Evolutionary conservation across 2,113 vertebrate genomes (phyloP).

Genomic region (Thalassoma bifasciatum): DNA sequence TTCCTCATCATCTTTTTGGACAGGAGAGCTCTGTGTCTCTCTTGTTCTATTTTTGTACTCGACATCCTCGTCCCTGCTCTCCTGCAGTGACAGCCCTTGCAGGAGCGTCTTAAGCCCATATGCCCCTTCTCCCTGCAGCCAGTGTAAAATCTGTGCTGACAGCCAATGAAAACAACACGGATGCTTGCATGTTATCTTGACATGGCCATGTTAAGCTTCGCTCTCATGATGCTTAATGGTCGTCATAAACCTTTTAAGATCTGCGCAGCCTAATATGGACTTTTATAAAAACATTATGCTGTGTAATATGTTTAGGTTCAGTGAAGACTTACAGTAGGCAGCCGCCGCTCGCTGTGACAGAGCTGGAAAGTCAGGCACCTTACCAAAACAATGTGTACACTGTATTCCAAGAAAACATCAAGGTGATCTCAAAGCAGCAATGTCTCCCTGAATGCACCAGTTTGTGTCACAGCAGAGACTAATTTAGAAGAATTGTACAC

Average conservation of each 20-base stretch:
- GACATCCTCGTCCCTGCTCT: slow-evolving; percentile 63
- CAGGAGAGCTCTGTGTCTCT: slow-evolving; percentile 69
- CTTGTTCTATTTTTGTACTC: slow-evolving; percentile 80
- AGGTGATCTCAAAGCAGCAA: slow-evolving; percentile 62
- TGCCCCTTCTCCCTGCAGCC: slow-evolving; percentile 73
- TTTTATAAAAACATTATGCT: slow-evolving; percentile 79
- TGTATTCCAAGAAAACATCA: slow-evolving; percentile 42
- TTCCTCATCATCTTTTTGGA: slow-evolving; percentile 76
- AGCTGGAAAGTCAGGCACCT: slow-evolving; percentile 59
- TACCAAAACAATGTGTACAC: slow-evolving; percentile 56
- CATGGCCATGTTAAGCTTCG: slow-evolving; percentile 84
- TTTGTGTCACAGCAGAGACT: slow-evolving; percentile 34
- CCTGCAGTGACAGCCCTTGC: slow-evolving; percentile 75
- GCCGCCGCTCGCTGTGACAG: slow-evolving; percentile 51
- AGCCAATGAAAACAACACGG: slow-evolving; percentile 86
- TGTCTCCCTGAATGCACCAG: slow-evolving; percentile 27
- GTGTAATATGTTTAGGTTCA: slow-evolving; percentile 80
- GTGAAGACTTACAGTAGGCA: slow-evolving; percentile 67
- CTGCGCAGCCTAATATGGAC: slow-evolving; percentile 80
- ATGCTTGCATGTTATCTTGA: slow-evolving; percentile 87
- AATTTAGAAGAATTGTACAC: slow-evolving; percentile 28
- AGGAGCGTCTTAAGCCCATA: slow-evolving; percentile 79
- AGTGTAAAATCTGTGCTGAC: slow-evolving; percentile 87
- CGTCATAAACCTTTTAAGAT: slow-evolving; percentile 86
- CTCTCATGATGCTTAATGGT: slow-evolving; percentile 84